Evolutionary conservation across 2,888 invertebrate genomes (phyloP), one percentile per base, ranked within the genome.

Genomic region (Rhyacophila evoluta): DNA sequence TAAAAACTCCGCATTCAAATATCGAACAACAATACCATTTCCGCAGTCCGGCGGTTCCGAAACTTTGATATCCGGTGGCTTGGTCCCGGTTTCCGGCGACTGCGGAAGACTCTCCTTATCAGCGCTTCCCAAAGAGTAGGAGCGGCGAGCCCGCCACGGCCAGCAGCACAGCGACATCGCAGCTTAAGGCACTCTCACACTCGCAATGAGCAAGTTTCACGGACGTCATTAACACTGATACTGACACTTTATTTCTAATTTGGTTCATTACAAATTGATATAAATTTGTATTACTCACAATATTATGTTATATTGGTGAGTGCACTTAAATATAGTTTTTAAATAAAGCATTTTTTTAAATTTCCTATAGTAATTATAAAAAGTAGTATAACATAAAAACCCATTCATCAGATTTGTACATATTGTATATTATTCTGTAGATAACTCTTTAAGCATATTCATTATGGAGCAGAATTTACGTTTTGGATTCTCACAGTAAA

Each of bases 131-230:
- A 25, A 69, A 28, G 71, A 78, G 41, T 74, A 78, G 75, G 71
- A 75, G 77, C 68, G 72, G 70, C 78, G 81, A 29, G 80, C 78
- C 70, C 80, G 75, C 72, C 82, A 82, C 38, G 81, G 81, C 81
- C 82, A 82, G 74, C 82, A 82, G 41, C 82, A 82, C 78, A 79
- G 71, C 69, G 82, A 79, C 82, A 82, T 82, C 39, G 72, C 75
- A 36, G 38, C 8, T 39, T 10, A 29, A 27, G n/a, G n/a, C 73
- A 41, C 73, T 39, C 6, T 6, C n/a, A 27, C 27, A 41, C 73
- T 27, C 39, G 10, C 29, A 1, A 15, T 5, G n/a, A 0, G 29
- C 29, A 4, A 67, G 2, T 55, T 19, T 11, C 71, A 36, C 12
- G 15, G 67, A 36, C 76, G 28, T 25, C 76, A 39, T 69, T 29